Percentiles rank a stretch among this genome's conserved stretches.
These are phyloP conservation scores for Drosophila multiciliata DNA, from an alignment of 2,888 invertebrate genomes.

Conservation along the genomic window DNA sequence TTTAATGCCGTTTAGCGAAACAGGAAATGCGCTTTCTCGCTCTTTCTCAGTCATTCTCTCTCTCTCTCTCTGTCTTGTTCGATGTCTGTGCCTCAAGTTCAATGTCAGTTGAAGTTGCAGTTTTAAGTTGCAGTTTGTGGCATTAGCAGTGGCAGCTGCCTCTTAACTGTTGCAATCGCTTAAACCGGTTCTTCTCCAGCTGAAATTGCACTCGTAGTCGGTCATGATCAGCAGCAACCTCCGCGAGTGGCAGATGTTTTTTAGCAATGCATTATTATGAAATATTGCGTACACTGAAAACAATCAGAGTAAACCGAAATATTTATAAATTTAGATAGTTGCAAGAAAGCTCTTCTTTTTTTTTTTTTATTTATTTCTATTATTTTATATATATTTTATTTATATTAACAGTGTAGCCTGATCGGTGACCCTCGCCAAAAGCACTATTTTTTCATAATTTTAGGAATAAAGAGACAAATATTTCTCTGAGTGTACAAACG, in stretches of 20 bases:
- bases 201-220: constrained; percentile 24
- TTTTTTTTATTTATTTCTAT: neutral
- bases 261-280: constrained; percentile 2
- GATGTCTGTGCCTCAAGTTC: constrained; percentile 61
- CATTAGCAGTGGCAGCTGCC: constrained; percentile 40
- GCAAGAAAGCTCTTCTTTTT: neutral
- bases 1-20: constrained; percentile 12
- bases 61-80: neutral
- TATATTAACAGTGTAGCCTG: neutral
- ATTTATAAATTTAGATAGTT: neutral
- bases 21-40: constrained; percentile 39
- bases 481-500: constrained; percentile 31
- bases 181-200: constrained; percentile 56
- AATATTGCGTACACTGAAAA: neutral
- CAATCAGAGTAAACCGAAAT: neutral
- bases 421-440: neutral
- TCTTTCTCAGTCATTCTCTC: constrained; percentile 27
- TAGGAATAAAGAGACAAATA: neutral
- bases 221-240: constrained; percentile 33
- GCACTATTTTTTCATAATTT: neutral
- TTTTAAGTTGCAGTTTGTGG: constrained; percentile 15
- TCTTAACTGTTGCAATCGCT: constrained; percentile 56
- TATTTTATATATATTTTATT: neutral
- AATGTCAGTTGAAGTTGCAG: constrained; percentile 66
- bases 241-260: constrained; percentile 47